Base-by-base conservation (phyloP, 2,888 invertebrate genomes). In the Cacoxenus indagator region DNA sequence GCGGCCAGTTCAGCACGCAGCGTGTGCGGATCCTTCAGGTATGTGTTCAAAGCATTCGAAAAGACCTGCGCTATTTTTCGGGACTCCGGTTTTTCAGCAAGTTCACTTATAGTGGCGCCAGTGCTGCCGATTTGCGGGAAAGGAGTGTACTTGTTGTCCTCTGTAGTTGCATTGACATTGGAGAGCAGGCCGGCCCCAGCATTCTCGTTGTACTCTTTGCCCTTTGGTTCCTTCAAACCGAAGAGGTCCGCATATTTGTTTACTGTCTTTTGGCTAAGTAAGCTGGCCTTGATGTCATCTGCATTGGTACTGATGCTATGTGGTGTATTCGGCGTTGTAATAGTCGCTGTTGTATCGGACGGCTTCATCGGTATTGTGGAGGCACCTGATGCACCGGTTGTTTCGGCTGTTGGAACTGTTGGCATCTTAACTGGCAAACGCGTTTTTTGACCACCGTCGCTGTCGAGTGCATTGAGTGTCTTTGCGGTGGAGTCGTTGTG, bases 31-130 rank as follows among this genome's bases (percentile, higher is more conserved):
- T 95, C 93, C 86, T 95, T 93, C 4, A 96, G 89, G 76, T 95
- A 96, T 0, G 94, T 94, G 1, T 94, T 93, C 17, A 96, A 87
- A 0, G 95, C 95, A 81, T 94, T 92, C 0, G 95, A 95, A 78
- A 96, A 96, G 3, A 95, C 94, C 87, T 94, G 93, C 0, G 95
- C 95, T 4, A 95, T 87, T 86, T 95, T 94, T 65, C 95, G 90
- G 0, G 95, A 91, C 86, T 93, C 90, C n/a, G 93, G 90, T 72
- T 87, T 82, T 76, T 84, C 84, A 3, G 83, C 88, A 78, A 85
- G 85, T 66, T 88, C 90, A 37, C 91, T 90, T 5, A 93, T 85
- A 0, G 92, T 91, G 24, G 80, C 91, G 90, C 78, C 93, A 90
- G 86, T 94, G 91, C 80, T 92, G 90, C 67, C 91, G 4, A 83